These are phyloP conservation scores for Ornithoptera priamus DNA, from an alignment of 2,888 invertebrate genomes.

Conservation along the genomic window DNA sequence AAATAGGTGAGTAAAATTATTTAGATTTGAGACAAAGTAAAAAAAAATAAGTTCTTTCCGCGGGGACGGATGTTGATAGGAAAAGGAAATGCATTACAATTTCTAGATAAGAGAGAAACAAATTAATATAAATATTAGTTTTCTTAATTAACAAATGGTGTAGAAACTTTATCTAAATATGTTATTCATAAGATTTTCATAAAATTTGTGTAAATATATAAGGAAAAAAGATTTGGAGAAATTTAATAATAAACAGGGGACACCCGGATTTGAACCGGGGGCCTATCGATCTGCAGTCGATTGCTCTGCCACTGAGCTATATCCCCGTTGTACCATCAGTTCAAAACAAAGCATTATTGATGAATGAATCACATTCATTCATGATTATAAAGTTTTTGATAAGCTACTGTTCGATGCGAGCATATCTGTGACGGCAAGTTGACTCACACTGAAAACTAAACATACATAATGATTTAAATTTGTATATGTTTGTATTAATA, in stretches of 20 bases:
- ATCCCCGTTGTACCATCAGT: constrained; percentile 22
- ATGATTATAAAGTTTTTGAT: not conserved
- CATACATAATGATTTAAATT: not conserved
- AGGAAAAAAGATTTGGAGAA: no score
- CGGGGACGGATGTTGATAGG: no score
- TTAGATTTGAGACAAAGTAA: not conserved
- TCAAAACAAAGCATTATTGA: not conserved
- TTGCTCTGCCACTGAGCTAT: constrained; percentile 65
- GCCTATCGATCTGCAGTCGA: constrained; percentile 79
- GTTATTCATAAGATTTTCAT: no score
- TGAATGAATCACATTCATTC: not conserved
- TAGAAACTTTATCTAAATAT: no score
- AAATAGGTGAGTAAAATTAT: constrained; percentile 84
- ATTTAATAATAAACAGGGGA: constrained; percentile 45
- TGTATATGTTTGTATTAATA: not conserved
- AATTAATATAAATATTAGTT: no score
- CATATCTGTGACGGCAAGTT: constrained; percentile 13
- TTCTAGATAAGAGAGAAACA: no score
- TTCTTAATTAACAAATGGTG: no score
- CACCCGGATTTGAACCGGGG: constrained; percentile 77
- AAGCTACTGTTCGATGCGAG: not conserved
- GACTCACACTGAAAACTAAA: constrained; percentile 2
- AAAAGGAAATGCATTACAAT: no score
- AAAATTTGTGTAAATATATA: no score
- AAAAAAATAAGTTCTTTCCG: not conserved